Evolutionary conservation across 1,140 invertebrate species (phyloP), one percentile per base, ranked within the genome.

Genomic region (Teleopsis dalmanni): DNA sequence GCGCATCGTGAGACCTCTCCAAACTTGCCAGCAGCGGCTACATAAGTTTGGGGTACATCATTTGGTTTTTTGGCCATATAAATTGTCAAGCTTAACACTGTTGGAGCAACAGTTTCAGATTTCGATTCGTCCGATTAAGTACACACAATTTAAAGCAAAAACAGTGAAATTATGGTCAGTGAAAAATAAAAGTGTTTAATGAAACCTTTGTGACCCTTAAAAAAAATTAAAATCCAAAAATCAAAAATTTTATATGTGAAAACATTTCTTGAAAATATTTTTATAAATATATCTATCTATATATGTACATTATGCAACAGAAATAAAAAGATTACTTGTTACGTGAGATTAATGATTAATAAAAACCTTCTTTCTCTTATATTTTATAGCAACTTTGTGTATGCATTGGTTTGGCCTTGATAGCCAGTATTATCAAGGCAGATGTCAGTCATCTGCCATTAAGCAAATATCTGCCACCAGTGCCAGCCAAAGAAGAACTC

Each of bases 391-490:
- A 64, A 58, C 45, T 61, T 44, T 52, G 61, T 40, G 57, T 52
- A 22, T 34, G 52, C 42, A 49, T 62, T 27, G 53, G 26, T 23
- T 25, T 38, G 10, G 57, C 61, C 48, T 50, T 64, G 10, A n/a
- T 64, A 45, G 58, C 55, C 1, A 35, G 18, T 22, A 16, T 57
- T 41, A 55, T 52, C 50, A 51, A 56, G 23, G 61, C 61, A 25
- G 61, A 64, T 58, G 61, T 64, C 1, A 61, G 58, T 51, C 61
- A 64, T 27, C 27, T 64, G 53, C 19, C 25, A 9, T 23, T 16
- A 8, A 47, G 38, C 16, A 36, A 43, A 48, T 60, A 43, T 61
- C 21, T 47, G 19, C 46, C 46, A 25, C 46, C 46, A 9, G 16
- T 29, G 14, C 16, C 26, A 14, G 18, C 18, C 19, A 13, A 14